These are phyloP conservation scores for Tragelaphus oryx DNA, from an alignment of 2,797 vertebrate genomes.

Conservation along the genomic window DNA sequence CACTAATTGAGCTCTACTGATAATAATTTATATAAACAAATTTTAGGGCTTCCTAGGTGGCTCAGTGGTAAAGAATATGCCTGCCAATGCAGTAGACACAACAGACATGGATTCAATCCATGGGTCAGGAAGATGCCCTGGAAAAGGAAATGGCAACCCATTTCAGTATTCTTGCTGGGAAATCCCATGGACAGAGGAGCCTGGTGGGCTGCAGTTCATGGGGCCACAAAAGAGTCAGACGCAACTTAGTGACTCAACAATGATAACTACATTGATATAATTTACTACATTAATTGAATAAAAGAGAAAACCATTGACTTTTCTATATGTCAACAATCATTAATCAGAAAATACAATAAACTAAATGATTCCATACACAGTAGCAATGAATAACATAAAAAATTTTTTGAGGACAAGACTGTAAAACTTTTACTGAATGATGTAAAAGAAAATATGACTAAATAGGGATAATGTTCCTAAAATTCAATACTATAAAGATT, in stretches of 20 bases:
- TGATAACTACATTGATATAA: background rate
- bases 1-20: background rate
- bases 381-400: slow-evolving; percentile 3
- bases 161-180: background rate
- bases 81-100: background rate
- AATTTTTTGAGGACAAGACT: background rate
- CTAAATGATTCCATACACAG: background rate
- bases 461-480: background rate
- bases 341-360: slow-evolving; percentile 25
- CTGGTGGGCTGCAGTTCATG: background rate
- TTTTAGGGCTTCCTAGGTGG: background rate
- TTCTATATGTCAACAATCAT: background rate
- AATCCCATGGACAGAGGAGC: background rate
- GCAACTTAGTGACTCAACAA: background rate
- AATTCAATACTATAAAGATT: background rate
- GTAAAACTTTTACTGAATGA: slow-evolving; percentile 5
- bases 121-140: background rate
- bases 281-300: slow-evolving; percentile 3
- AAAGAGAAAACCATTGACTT: slow-evolving; percentile 22
- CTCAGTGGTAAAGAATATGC: background rate
- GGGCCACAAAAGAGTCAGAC: background rate
- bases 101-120: background rate
- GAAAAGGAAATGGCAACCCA: background rate
- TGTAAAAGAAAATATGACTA: background rate
- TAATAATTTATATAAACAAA: background rate